These are phyloP conservation scores for Anoplius nigerrimus DNA, from an alignment of 2,888 invertebrate genomes.

Conservation along the genomic window DNA sequence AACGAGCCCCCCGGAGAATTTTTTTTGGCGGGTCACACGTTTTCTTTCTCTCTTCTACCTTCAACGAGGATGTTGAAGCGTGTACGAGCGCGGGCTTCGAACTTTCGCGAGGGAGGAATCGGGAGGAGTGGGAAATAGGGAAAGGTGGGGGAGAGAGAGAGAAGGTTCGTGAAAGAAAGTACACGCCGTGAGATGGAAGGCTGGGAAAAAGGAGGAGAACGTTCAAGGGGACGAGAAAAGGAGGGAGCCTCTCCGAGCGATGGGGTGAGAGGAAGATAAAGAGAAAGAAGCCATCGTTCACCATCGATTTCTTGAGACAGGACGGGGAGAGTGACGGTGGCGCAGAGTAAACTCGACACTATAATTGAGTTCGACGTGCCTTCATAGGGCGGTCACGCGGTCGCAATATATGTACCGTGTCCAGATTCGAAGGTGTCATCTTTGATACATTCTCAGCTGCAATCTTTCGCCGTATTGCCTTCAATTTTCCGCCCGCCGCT, in stretches of 20 bases:
- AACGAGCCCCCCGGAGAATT: not conserved
- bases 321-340: slow-evolving; percentile 45
- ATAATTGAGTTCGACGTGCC: slow-evolving; percentile 56
- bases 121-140: not conserved
- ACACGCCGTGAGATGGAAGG: slow-evolving; percentile 6
- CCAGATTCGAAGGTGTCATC: too few relatives aligned
- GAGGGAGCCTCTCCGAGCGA: not conserved
- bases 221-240: slow-evolving; percentile 7
- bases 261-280: slow-evolving; percentile 12
- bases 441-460: too few relatives aligned
- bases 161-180: slow-evolving; percentile 3
- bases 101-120: slow-evolving; percentile 20
- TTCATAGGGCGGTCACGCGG: slow-evolving; percentile 44
- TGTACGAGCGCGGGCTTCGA: not conserved
- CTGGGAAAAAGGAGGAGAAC: not conserved
- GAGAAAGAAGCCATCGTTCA: slow-evolving; percentile 52
- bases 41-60: too few relatives aligned
- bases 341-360: slow-evolving; percentile 50
- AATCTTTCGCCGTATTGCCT: too few relatives aligned
- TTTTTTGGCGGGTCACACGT: not conserved
- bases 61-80: too few relatives aligned
- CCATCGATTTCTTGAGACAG: slow-evolving; percentile 56
- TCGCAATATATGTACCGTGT: slow-evolving; percentile 7
- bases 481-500: not conserved
- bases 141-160: not conserved